Evolutionary conservation across 2,888 invertebrate genomes (phyloP).

Genomic region (Labia minor): DNA sequence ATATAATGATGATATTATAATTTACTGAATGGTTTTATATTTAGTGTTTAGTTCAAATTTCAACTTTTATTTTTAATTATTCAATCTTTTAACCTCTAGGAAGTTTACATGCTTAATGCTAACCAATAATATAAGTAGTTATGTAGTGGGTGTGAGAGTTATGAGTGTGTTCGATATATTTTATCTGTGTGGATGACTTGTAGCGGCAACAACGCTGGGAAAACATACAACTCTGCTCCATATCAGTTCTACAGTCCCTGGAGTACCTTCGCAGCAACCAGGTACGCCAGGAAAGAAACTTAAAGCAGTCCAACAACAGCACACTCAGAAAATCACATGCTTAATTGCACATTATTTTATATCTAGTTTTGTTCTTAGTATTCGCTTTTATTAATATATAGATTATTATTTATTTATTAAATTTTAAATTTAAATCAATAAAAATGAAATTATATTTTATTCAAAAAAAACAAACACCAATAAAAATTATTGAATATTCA

Average conservation of each 20-base stretch:
- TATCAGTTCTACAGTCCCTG: background rate
- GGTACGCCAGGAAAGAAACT: background rate
- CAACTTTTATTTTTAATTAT: too few species aligned
- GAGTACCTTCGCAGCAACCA: background rate
- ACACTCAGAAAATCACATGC: background rate
- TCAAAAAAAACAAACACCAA: too few species aligned
- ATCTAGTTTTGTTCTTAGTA: too few species aligned
- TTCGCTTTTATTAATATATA: too few species aligned
- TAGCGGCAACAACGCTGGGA: background rate
- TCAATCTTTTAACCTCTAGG: too few species aligned
- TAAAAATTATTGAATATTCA: too few species aligned
- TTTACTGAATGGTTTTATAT: too few species aligned
- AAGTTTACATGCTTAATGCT: background rate
- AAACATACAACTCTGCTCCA: background rate
- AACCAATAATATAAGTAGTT: background rate
- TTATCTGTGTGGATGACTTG: background rate
- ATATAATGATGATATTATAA: background rate
- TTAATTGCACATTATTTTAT: background rate
- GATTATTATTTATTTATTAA: too few species aligned
- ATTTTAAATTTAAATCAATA: too few species aligned
- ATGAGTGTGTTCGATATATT: background rate
- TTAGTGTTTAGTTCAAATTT: background rate
- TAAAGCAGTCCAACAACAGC: background rate
- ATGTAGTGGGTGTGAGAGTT: background rate
- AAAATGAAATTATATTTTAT: too few species aligned